Evolutionary conservation across 2,797 vertebrate species (phyloP).

Genomic region (Cephalopachus bancanus): DNA sequence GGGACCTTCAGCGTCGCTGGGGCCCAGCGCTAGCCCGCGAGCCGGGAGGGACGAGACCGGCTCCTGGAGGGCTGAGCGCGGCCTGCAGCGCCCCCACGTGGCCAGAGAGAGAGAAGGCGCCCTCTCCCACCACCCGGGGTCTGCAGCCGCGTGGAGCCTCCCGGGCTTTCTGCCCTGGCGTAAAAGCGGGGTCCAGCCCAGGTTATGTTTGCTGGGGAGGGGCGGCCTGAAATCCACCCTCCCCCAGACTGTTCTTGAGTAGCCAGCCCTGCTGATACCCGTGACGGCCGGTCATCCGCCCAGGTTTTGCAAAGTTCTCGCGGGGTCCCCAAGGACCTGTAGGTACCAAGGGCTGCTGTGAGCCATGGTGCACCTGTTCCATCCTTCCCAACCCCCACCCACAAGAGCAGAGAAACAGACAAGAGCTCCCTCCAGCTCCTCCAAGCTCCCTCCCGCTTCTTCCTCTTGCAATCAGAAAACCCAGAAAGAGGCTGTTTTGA

Average conservation of each 20-base stretch:
- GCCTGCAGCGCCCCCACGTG: conserved; percentile 81
- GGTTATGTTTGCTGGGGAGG: fast-evolving
- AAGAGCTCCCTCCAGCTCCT: neutral
- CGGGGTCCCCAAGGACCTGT: fast-evolving
- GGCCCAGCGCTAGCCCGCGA: fast-evolving
- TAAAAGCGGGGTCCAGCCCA: neutral
- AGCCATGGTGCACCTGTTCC: fast-evolving
- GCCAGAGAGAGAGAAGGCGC: neutral
- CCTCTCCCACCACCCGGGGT: fast-evolving
- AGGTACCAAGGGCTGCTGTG: fast-evolving
- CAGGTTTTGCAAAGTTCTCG: neutral
- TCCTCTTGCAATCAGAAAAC: neutral
- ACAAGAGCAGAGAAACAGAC: neutral
- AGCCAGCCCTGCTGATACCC: neutral
- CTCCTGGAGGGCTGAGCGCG: neutral
- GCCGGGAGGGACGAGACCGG: neutral
- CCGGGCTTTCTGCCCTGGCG: fast-evolving
- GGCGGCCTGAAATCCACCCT: neutral
- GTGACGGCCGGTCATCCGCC: neutral
- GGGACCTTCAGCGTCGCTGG: fast-evolving
- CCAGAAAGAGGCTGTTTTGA: neutral
- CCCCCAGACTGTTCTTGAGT: neutral
- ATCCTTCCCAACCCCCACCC: neutral
- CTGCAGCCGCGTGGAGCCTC: fast-evolving
- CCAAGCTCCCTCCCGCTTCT: neutral